Evolutionary conservation across 2,888 invertebrate species (phyloP).

Genomic region (Nomada fucata): DNA sequence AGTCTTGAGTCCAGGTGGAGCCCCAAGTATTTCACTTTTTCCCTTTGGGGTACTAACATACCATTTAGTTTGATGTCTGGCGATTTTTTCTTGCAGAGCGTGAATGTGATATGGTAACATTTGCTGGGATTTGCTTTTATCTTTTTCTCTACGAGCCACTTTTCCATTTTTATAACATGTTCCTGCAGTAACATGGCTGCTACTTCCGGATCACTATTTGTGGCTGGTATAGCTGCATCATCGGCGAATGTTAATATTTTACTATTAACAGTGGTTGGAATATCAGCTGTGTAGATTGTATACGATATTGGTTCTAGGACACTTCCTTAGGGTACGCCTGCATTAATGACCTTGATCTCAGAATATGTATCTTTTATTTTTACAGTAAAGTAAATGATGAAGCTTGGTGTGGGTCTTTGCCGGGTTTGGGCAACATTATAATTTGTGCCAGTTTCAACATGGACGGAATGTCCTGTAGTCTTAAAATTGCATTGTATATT

Average conservation of each 20-base stretch:
- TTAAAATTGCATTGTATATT: neutral
- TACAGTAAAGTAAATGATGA: neutral
- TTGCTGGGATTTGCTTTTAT: conserved; percentile 18
- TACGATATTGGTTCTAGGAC: neutral
- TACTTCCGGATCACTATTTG: neutral
- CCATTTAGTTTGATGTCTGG: neutral
- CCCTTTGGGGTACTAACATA: neutral
- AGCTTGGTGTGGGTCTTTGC: neutral
- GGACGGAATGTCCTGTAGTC: neutral
- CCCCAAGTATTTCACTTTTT: neutral
- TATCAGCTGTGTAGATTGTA: neutral
- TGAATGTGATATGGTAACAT: conserved; percentile 6
- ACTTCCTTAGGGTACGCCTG: conserved; percentile 7
- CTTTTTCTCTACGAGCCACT: neutral
- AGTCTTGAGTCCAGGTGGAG: no score
- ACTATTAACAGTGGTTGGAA: neutral
- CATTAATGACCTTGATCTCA: neutral
- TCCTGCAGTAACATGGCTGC: neutral
- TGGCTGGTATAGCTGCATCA: neutral
- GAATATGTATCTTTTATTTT: neutral
- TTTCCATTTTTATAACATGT: neutral
- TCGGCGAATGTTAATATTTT: conserved; percentile 8
- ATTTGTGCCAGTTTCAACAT: neutral
- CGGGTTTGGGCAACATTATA: neutral
- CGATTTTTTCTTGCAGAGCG: neutral